Evolutionary conservation across 2,113 vertebrate genomes (phyloP).

Genomic region (Phyllostomus hastatus): DNA sequence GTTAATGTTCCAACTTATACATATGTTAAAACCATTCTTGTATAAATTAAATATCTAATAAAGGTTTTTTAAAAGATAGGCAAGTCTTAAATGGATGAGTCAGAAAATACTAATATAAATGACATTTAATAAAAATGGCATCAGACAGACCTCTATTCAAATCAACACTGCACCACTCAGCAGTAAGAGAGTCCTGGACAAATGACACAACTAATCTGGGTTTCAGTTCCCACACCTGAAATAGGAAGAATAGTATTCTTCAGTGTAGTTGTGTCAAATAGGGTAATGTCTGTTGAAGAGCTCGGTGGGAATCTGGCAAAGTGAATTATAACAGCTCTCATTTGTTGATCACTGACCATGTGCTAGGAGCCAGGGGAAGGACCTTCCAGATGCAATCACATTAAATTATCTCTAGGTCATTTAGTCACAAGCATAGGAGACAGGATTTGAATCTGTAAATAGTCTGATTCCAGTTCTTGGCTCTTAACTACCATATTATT

Average conservation of each 20-base stretch:
- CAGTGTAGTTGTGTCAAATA: neutral
- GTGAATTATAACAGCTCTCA: neutral
- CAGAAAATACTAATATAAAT: neutral
- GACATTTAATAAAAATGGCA: neutral
- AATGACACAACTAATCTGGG: neutral
- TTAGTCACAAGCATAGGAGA: neutral
- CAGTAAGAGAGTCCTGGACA: neutral
- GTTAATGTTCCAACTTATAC: neutral
- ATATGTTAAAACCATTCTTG: neutral
- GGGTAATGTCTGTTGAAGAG: neutral
- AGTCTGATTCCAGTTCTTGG: neutral
- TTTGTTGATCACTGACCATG: neutral
- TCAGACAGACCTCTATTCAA: neutral
- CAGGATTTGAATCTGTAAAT: neutral
- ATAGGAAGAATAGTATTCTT: neutral
- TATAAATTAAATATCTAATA: neutral
- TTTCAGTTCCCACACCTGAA: neutral
- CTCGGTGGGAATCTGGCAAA: neutral
- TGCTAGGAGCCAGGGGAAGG: neutral
- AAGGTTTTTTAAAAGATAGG: neutral
- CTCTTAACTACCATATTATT: neutral
- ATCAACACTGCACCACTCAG: neutral
- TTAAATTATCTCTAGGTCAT: neutral
- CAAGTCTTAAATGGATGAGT: neutral
- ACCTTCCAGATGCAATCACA: neutral